Evolutionary conservation across 2,888 invertebrate species (phyloP).

Genomic region (Geophilus truncorum): DNA sequence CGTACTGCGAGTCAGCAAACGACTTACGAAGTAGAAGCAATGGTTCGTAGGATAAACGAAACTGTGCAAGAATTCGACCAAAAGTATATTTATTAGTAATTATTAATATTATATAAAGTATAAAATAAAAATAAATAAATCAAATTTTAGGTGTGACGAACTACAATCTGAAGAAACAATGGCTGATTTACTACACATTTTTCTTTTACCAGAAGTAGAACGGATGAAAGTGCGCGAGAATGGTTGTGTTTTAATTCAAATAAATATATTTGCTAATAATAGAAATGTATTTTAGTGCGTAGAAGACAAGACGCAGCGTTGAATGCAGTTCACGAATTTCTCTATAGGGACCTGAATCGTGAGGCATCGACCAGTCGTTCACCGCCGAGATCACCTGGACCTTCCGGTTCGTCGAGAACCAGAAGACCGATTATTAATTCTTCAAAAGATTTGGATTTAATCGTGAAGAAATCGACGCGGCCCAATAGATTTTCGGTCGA

Average conservation of each 20-base stretch:
- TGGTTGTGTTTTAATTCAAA: too few relatives aligned
- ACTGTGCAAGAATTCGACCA: slow-evolving; percentile 51
- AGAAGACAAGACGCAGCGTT: neutral
- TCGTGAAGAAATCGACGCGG: neutral
- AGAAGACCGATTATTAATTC: too few relatives aligned
- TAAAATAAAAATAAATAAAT: neutral
- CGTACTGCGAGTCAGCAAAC: slow-evolving; percentile 57
- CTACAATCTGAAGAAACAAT: slow-evolving; percentile 51
- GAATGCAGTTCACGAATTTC: neutral
- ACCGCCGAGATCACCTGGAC: neutral
- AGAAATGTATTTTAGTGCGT: neutral
- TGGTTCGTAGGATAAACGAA: slow-evolving; percentile 58
- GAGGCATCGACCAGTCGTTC: neutral
- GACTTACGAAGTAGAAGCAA: slow-evolving; percentile 52
- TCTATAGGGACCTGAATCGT: neutral
- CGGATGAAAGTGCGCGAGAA: neutral
- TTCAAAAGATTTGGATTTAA: neutral
- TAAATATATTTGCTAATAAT: neutral
- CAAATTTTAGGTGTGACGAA: slow-evolving; percentile 32
- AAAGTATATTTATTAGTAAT: neutral
- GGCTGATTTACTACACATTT: slow-evolving; percentile 51
- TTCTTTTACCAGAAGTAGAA: slow-evolving; percentile 50
- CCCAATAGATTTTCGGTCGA: neutral
- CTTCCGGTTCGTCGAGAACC: too few relatives aligned
- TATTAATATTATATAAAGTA: neutral